These are phyloP conservation scores for Campoletis raptor DNA, from an alignment of 2,888 invertebrate genomes.

Conservation along the genomic window DNA sequence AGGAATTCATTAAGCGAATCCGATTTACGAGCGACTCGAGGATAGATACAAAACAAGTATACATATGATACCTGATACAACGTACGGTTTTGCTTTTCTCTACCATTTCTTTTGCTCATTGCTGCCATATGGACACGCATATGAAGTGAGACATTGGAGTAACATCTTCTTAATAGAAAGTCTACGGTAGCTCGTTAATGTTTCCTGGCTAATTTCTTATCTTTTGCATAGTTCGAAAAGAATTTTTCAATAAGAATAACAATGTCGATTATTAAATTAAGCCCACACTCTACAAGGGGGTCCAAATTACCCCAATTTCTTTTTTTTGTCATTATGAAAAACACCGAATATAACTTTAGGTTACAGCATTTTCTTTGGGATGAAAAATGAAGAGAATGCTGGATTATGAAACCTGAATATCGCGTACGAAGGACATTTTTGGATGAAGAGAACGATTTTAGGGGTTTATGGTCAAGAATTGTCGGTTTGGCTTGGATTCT, in stretches of 20 bases:
- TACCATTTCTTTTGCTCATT: constrained; percentile 24
- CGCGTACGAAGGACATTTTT: too few species aligned
- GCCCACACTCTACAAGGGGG: background rate
- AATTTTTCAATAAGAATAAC: constrained; percentile 4
- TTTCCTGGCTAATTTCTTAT: constrained; percentile 44
- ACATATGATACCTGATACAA: constrained; percentile 47
- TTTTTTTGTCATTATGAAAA: too few species aligned
- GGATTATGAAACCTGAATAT: too few species aligned
- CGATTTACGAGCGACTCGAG: constrained; percentile 62
- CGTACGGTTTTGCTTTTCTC: constrained; percentile 29
- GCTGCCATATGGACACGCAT: constrained; percentile 8
- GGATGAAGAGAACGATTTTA: too few species aligned
- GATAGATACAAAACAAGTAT: constrained; percentile 55
- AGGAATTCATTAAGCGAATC: constrained; percentile 65
- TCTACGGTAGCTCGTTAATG: constrained; percentile 43
- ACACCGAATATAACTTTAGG: too few species aligned
- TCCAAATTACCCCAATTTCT: background rate
- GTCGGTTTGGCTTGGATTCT: too few species aligned
- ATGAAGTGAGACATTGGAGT: constrained; percentile 63
- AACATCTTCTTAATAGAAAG: constrained; percentile 54
- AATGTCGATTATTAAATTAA: background rate
- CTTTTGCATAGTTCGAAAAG: background rate
- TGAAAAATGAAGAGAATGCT: too few species aligned
- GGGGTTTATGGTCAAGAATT: too few species aligned
- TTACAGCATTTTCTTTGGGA: too few species aligned